These are phyloP conservation scores for Patiria pectinifera DNA, from an alignment of 53 echinoderm and acorn worm genomes.

Conservation along the genomic window DNA sequence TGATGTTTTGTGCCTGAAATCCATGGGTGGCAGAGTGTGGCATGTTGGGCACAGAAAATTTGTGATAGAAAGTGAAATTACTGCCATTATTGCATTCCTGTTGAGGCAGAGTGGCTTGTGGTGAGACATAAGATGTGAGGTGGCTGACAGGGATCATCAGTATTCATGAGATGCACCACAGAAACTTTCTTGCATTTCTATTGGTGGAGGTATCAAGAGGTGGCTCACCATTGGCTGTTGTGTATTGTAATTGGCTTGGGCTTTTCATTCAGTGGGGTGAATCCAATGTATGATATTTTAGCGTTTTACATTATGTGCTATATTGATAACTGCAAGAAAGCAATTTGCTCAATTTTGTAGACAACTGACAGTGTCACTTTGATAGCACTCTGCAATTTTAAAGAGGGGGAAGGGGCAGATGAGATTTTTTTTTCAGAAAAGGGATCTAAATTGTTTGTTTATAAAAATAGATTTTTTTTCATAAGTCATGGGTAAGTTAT, in stretches of 20 bases:
- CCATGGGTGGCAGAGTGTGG: no score
- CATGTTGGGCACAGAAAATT: neutral
- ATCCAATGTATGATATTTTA: neutral
- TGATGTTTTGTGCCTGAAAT: no score
- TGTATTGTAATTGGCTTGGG: neutral
- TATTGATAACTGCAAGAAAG: neutral
- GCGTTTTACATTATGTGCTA: neutral
- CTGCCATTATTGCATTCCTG: no score
- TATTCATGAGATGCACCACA: constrained; percentile 31
- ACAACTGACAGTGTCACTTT: neutral
- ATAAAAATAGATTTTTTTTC: neutral
- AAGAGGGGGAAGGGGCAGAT: no score
- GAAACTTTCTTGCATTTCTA: constrained; percentile 21
- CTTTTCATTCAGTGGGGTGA: neutral
- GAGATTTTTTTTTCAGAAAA: neutral
- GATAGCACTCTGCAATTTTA: neutral
- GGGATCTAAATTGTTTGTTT: neutral
- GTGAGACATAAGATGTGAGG: neutral
- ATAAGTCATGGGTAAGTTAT: neutral
- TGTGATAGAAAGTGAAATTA: no score
- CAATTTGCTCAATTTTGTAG: neutral
- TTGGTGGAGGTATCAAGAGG: constrained; percentile 17
- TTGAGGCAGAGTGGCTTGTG: neutral
- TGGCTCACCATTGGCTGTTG: neutral
- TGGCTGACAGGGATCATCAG: neutral